These are phyloP conservation scores for Theonella swinhoei DNA, from an alignment of 37 sponge, comb jelly and placozoan species.

Conservation along the genomic window DNA sequence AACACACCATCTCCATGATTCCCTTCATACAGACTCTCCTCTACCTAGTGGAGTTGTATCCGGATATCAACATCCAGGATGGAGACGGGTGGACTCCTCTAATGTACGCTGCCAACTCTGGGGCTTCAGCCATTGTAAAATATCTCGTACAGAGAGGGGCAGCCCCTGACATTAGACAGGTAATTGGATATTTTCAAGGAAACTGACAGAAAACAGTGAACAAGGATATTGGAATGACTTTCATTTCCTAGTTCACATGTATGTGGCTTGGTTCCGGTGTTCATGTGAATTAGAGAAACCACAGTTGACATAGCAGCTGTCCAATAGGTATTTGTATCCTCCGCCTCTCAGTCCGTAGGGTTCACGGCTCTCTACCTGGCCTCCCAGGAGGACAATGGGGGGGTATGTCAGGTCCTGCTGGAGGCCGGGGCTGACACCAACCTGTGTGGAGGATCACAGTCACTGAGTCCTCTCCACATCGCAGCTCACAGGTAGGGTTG, in stretches of 20 bases:
- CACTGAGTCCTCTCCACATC: slow-evolving; percentile 67
- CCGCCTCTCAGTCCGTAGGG: slow-evolving; percentile 27
- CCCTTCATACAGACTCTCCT: slow-evolving; percentile 43
- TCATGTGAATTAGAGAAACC: not conserved
- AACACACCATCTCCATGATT: not conserved
- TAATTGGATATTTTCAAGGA: not conserved
- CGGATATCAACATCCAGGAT: slow-evolving; percentile 59
- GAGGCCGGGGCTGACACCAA: slow-evolving; percentile 56
- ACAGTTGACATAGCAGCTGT: not conserved
- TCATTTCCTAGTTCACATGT: not conserved
- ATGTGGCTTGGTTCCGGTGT: not conserved
- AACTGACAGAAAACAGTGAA: no score
- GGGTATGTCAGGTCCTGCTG: slow-evolving; percentile 61
- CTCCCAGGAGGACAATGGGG: slow-evolving; percentile 34
- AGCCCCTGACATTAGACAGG: slow-evolving; percentile 54
- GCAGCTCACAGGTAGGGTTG: slow-evolving; percentile 56
- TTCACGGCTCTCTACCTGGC: slow-evolving; percentile 75
- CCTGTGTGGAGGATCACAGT: slow-evolving; percentile 42
- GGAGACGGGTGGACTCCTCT: slow-evolving; percentile 72
- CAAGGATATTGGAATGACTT: not conserved
- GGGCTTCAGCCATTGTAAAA: slow-evolving; percentile 32
- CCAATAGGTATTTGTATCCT: not conserved
- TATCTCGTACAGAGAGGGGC: slow-evolving; percentile 79
- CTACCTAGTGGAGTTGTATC: slow-evolving; percentile 37
- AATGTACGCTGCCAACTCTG: slow-evolving; percentile 57